phyloP scores from a whole-genome alignment of 2,113 vertebrate genomes.

The Sphaerodactylus townsendi region DNA sequence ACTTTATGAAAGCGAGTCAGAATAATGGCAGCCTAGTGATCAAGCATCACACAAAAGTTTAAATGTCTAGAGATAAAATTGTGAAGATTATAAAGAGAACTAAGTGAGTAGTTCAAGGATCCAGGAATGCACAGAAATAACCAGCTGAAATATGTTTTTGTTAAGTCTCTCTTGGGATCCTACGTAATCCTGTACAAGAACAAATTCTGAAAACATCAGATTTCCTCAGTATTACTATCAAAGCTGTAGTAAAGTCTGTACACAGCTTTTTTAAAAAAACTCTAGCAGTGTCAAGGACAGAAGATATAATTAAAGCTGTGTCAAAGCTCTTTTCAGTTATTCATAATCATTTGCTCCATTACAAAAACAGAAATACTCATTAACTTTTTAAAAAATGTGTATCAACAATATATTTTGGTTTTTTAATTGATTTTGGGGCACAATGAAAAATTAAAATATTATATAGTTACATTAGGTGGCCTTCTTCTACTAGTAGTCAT shows the following conservation, averaged over 20 bases:
- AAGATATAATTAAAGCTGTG: neutral
- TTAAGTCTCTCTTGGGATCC: constrained; percentile 1
- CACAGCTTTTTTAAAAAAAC: neutral
- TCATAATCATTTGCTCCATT: neutral
- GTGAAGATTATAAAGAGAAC: too few relatives aligned
- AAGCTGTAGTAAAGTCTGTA: neutral
- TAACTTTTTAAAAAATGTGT: neutral
- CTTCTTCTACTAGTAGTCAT: too few relatives aligned
- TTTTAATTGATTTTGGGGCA: neutral
- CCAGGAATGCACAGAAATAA: constrained; percentile 20
- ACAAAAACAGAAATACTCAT: neutral
- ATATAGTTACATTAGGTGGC: neutral
- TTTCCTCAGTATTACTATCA: neutral
- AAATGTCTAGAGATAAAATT: too few relatives aligned
- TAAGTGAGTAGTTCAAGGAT: too few relatives aligned
- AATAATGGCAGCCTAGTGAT: neutral
- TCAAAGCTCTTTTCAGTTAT: neutral
- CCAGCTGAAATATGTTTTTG: neutral
- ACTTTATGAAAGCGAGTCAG: neutral
- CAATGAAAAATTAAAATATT: neutral
- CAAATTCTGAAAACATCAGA: neutral
- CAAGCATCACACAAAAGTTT: neutral
- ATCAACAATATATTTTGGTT: neutral
- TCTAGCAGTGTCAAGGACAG: neutral
- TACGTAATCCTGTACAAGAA: constrained; percentile 27